Percentiles rank a stretch among this genome's conserved stretches.
These are phyloP conservation scores for Tenthredo amoena DNA, from an alignment of 2,888 invertebrate genomes.

Conservation along the genomic window DNA sequence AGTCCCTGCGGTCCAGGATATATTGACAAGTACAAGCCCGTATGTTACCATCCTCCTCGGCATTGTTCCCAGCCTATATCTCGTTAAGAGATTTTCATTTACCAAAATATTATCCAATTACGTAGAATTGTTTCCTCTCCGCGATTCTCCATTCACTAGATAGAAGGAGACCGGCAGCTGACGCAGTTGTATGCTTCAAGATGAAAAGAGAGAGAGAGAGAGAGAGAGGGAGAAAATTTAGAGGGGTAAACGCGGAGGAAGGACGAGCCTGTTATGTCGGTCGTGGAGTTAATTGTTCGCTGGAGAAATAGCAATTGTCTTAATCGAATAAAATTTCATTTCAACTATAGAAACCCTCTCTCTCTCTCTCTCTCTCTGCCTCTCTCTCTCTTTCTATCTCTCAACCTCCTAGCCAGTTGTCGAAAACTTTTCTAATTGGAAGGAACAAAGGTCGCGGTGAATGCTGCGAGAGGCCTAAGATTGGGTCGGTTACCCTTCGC, in stretches of 20 bases:
- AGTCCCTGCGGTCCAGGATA: neutral
- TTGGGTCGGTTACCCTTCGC: constrained; percentile 11
- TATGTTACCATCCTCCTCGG: neutral
- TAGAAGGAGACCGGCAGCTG: constrained; percentile 9
- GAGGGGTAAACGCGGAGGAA: constrained; percentile 7
- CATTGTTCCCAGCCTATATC: neutral
- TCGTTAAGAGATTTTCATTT: constrained; percentile 49
- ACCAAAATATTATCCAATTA: constrained; percentile 45
- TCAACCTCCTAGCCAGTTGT: neutral
- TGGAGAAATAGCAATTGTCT: constrained; percentile 50
- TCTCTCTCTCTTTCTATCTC: neutral
- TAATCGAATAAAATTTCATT: constrained; percentile 50
- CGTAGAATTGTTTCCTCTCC: constrained; percentile 36
- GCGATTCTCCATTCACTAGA: constrained; percentile 8
- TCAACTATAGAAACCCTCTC: constrained; percentile 3
- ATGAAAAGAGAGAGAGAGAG: neutral
- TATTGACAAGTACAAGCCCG: neutral
- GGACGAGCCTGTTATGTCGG: constrained; percentile 36
- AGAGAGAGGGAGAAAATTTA: neutral
- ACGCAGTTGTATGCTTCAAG: neutral
- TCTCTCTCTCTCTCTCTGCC: neutral
- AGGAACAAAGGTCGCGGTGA: constrained; percentile 40
- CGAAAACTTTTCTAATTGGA: constrained; percentile 51
- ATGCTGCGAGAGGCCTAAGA: constrained; percentile 10
- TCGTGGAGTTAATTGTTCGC: constrained; percentile 44